A percentile compares a stretch with the other conserved stretches of the same genome.
These are phyloP conservation scores for Diachasmimorpha longicaudata DNA, from an alignment of 1,140 invertebrate species.

Conservation along the genomic window DNA sequence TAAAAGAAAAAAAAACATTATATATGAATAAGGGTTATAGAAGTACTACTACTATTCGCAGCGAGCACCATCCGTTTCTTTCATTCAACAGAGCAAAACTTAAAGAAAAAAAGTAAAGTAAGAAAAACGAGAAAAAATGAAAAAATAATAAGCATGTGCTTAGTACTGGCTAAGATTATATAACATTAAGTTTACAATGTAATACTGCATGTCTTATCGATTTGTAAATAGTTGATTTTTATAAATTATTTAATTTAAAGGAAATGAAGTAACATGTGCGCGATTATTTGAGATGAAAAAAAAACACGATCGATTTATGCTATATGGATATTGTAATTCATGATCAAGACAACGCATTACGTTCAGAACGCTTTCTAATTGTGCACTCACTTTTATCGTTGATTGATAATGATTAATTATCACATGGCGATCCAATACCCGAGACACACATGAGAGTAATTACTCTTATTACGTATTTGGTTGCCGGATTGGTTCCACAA, in stretches of 20 bases:
- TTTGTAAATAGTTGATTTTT: slow-evolving; percentile 61
- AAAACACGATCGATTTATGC: not conserved
- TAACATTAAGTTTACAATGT: slow-evolving; percentile 43
- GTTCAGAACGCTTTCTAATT: slow-evolving; percentile 11
- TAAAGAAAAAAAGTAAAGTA: slow-evolving; percentile 19
- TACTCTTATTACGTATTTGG: not conserved
- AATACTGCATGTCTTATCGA: slow-evolving; percentile 56
- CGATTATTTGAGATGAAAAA: not conserved
- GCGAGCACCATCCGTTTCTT: slow-evolving; percentile 43
- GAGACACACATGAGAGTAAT: not conserved
- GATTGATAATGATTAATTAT: not conserved
- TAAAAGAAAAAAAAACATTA: slow-evolving; percentile 34
- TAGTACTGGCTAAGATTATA: slow-evolving; percentile 47
- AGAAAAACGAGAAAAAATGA: slow-evolving; percentile 25
- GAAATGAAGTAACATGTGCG: slow-evolving; percentile 10
- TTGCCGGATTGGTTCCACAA: not conserved
- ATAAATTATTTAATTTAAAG: slow-evolving; percentile 58
- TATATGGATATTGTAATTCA: not conserved
- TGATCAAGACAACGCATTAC: slow-evolving; percentile 5
- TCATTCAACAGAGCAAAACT: slow-evolving; percentile 17
- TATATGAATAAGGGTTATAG: slow-evolving; percentile 44
- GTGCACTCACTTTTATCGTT: slow-evolving; percentile 1
- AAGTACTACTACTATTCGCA: slow-evolving; percentile 45
- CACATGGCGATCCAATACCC: not conserved
- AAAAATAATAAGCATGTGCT: slow-evolving; percentile 49